Percentiles rank a stretch among this genome's conserved stretches.
Evolutionary conservation across 53 echinoderm and acorn worm genomes (phyloP).

Genomic region (Crossaster papposus): DNA sequence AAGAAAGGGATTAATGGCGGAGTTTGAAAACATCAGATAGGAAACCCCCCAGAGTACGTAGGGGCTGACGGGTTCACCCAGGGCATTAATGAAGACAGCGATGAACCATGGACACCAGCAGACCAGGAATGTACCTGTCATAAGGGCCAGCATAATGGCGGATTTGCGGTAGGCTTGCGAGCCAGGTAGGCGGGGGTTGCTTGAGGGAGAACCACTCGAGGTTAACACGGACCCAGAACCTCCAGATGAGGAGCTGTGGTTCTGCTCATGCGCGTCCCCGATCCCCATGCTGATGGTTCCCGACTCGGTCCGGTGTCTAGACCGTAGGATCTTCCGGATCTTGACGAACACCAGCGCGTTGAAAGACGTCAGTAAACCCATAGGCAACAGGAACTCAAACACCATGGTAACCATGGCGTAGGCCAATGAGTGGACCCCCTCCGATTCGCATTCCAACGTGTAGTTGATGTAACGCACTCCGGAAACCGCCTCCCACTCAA

Average conservation of each 20-base stretch:
- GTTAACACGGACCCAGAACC: constrained; percentile 1
- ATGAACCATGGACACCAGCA: constrained; percentile 59
- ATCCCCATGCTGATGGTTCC: constrained; percentile 8
- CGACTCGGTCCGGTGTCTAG: constrained; percentile 31
- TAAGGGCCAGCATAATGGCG: constrained; percentile 40
- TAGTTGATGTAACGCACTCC: constrained; percentile 21
- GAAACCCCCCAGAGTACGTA: constrained; percentile 35
- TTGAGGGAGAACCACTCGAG: neutral
- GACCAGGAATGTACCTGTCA: constrained; percentile 36
- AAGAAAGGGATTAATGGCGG: constrained; percentile 55
- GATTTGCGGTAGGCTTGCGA: constrained; percentile 49
- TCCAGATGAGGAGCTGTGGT: neutral
- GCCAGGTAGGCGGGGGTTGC: neutral
- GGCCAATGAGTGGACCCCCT: constrained; percentile 14
- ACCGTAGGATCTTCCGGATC: constrained; percentile 11
- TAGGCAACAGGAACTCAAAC: constrained; percentile 34
- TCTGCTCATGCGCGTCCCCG: neutral
- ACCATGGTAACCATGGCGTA: constrained; percentile 46
- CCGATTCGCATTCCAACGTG: constrained; percentile 34
- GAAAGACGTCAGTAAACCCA: constrained; percentile 13
- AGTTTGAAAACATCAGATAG: constrained; percentile 47
- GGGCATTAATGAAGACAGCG: constrained; percentile 21
- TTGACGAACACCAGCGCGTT: constrained; percentile 33
- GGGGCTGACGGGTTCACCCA: constrained; percentile 13
- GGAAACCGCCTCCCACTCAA: constrained; percentile 26